Evolutionary conservation across 1,140 invertebrate species (phyloP), one percentile per base, ranked within the genome.

Genomic region (Cydia pomonella): DNA sequence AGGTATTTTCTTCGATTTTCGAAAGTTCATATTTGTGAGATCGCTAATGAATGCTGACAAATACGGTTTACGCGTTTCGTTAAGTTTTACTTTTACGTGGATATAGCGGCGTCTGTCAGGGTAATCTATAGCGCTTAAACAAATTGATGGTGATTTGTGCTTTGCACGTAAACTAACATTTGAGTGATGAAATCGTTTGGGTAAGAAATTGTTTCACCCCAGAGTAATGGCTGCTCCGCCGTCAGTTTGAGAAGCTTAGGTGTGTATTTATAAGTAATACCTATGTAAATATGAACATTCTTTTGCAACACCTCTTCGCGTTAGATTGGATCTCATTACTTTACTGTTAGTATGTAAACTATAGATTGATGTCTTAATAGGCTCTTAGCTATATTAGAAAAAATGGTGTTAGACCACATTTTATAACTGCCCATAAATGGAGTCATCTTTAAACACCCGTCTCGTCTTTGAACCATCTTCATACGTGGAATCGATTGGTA

Each of bases 1-100:
- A 59, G 64, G 64, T 73, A 62, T 59, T 73, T 73, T 73, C 72
- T 73, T 73, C 72, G 47, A 73, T 59, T 73, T 73, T 73, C 72
- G 72, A 73, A 73, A 73, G 72, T 69, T 69, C 64, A 69, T 69
- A 69, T 69, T 69, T 69, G 64, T 69, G 64, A 69, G 64, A 69
- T 69, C 64, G 64, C 64, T 69, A 69, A 69, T 69, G 64, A 69
- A 69, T 38, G 64, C 64, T 69, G 64, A 69, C 64, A 69, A 69
- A 69, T 69, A 69, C 64, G 64, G 64, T 69, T 38, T 69, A 41
- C 29, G 29, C 21, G 21, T 59, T 69, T 69, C 64, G 64, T 41
- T 69, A 38, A 69, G 64, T 69, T 69, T 69, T 69, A 69, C 64
- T 69, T 69, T 69, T 69, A 69, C 33, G 27, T 69, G 33, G 9